Conservation (phyloP, 1,140 invertebrate genomes). For the Musca domestica region DNA sequence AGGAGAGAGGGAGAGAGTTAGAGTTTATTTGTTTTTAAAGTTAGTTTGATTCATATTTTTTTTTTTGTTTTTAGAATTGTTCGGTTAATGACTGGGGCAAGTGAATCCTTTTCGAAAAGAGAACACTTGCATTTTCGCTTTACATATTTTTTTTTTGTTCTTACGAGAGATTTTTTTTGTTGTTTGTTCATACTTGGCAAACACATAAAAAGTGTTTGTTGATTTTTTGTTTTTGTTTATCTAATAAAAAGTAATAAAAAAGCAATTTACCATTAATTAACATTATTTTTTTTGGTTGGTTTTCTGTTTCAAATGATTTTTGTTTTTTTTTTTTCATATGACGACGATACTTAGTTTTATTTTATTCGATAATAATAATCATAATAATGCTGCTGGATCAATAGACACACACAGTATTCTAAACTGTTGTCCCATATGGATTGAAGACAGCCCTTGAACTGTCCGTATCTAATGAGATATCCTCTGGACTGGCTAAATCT, state of each 20-base stretch:
- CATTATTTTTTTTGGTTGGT: slow-evolving; percentile 17
- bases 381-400: not conserved
- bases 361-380: too few species aligned
- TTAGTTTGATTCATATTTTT: slow-evolving; percentile 15
- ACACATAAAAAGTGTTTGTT: slow-evolving; percentile 22
- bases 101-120: too few species aligned
- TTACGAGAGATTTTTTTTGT: not conserved
- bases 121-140: not conserved
- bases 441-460: slow-evolving; percentile 65
- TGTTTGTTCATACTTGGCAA: not conserved
- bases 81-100: not conserved
- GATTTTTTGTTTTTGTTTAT: slow-evolving; percentile 4
- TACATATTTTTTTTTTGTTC: not conserved
- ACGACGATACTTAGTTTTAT: too few species aligned
- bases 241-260: slow-evolving; percentile 21
- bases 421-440: slow-evolving; percentile 70
- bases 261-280: slow-evolving; percentile 21
- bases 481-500: slow-evolving; percentile 80
- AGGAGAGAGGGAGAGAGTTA: not conserved
- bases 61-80: slow-evolving; percentile 18
- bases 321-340: not conserved
- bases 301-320: too few species aligned
- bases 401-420: slow-evolving; percentile 25
- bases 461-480: slow-evolving; percentile 78
- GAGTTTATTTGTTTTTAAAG: not conserved